A percentile compares a stretch with the other conserved stretches of the same genome.
Conservation (phyloP, 2,113 vertebrate species). For the Anser cygnoides region DNA sequence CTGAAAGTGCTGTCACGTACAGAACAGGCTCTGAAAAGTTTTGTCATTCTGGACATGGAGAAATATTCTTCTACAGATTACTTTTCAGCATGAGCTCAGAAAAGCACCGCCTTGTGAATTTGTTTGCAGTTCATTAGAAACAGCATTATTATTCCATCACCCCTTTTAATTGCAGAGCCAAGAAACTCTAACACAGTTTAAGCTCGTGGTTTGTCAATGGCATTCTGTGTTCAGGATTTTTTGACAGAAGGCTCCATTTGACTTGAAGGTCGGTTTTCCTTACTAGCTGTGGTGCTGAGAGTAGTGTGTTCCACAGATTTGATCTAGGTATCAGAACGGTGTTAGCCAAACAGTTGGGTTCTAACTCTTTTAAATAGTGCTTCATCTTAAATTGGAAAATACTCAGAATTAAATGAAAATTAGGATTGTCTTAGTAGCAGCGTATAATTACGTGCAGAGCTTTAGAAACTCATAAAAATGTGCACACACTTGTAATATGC, state of each 20-base stretch:
- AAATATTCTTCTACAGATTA: neutral
- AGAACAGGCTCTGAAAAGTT: neutral
- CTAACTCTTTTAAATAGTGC: neutral
- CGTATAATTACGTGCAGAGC: neutral
- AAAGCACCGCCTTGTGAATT: conserved; percentile 27
- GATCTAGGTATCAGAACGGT: neutral
- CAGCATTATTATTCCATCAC: conserved; percentile 3
- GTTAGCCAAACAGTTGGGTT: neutral
- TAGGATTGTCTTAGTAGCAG: neutral
- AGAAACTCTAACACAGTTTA: neutral
- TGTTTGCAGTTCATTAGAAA: conserved; percentile 20
- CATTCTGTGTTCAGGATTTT: neutral
- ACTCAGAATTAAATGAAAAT: neutral
- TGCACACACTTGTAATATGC: neutral
- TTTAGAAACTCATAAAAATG: neutral
- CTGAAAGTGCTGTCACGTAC: neutral
- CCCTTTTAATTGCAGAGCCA: neutral
- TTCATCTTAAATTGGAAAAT: neutral
- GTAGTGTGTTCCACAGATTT: neutral
- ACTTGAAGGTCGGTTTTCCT: neutral
- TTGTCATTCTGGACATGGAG: neutral
- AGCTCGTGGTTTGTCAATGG: neutral
- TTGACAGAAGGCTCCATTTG: neutral
- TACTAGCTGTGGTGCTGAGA: neutral
- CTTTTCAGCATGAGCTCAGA: neutral